Evolutionary conservation across 2,113 vertebrate genomes (phyloP).

Genomic region (Axis porcinus): DNA sequence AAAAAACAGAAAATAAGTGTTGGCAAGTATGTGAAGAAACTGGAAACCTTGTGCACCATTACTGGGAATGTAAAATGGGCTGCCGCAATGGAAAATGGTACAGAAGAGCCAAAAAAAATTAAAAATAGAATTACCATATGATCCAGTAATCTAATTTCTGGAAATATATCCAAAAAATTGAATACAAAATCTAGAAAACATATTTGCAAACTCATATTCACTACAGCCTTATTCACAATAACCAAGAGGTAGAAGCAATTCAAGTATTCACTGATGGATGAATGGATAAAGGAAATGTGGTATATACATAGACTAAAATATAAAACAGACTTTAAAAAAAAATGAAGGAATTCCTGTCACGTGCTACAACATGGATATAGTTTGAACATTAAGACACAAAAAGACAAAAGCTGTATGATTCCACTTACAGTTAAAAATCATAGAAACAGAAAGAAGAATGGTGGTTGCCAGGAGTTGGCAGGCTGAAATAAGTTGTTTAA

Average conservation of each 20-base stretch:
- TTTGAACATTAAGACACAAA: not conserved
- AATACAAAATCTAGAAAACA: not conserved
- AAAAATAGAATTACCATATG: not conserved
- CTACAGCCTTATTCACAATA: not conserved
- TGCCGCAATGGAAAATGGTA: not conserved
- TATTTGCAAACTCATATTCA: not conserved
- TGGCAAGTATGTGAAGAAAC: not conserved
- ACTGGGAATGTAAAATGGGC: not conserved
- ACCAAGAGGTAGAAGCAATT: not conserved
- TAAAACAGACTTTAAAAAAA: not conserved
- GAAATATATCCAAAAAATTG: not conserved
- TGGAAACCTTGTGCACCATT: not conserved
- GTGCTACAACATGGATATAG: not conserved
- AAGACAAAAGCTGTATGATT: not conserved
- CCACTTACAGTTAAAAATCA: not conserved
- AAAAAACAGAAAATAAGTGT: not conserved
- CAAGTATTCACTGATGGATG: not conserved
- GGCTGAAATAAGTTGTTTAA: not conserved
- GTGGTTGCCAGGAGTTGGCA: not conserved
- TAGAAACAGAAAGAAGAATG: not conserved
- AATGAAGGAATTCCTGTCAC: not conserved
- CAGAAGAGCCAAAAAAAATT: not conserved
- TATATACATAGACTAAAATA: not conserved
- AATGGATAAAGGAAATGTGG: not conserved
- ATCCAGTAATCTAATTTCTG: not conserved